A percentile compares a stretch with the other conserved stretches of the same genome.
Evolutionary conservation across 2,888 invertebrate genomes (phyloP).

Genomic region (Argyresthia goedartella): DNA sequence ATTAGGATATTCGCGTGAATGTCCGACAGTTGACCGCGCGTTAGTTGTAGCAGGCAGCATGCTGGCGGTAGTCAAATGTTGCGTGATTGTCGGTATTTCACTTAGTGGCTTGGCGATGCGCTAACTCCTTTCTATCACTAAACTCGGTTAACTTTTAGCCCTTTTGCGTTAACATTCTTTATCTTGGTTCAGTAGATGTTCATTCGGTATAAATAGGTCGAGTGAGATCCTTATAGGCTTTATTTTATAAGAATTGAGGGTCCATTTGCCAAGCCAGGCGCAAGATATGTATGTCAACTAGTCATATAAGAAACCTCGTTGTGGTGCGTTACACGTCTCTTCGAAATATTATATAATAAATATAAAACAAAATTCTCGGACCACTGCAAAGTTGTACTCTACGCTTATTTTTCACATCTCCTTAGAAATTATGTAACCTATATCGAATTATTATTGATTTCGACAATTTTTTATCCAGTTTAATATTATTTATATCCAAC

Average conservation of each 20-base stretch:
- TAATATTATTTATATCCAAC: slow-evolving; percentile 46
- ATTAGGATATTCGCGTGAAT: slow-evolving; percentile 15
- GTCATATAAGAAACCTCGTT: slow-evolving; percentile 19
- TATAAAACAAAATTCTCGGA: slow-evolving; percentile 36
- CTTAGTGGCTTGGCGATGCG: no score
- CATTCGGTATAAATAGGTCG: no score
- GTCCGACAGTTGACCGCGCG: slow-evolving; percentile 32
- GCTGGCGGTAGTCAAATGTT: slow-evolving; percentile 64
- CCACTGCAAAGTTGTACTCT: slow-evolving; percentile 48
- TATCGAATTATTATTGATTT: slow-evolving; percentile 40
- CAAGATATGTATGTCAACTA: slow-evolving; percentile 1
- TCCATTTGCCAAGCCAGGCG: slow-evolving; percentile 1
- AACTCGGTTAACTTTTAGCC: no score
- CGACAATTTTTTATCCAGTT: slow-evolving; percentile 46
- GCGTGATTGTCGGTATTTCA: slow-evolving; percentile 33
- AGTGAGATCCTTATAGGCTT: no score
- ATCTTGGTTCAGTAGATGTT: no score
- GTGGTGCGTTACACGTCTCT: slow-evolving; percentile 51
- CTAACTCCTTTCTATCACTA: no score
- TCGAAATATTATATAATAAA: slow-evolving; percentile 36
- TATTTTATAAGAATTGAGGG: no score
- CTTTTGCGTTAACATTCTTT: no score
- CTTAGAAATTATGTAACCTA: slow-evolving; percentile 35
- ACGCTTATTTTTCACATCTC: slow-evolving; percentile 41
- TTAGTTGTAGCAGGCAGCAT: slow-evolving; percentile 49